phyloP scores from a whole-genome alignment of 2,888 invertebrate species.

The Oscheius sp. region DNA sequence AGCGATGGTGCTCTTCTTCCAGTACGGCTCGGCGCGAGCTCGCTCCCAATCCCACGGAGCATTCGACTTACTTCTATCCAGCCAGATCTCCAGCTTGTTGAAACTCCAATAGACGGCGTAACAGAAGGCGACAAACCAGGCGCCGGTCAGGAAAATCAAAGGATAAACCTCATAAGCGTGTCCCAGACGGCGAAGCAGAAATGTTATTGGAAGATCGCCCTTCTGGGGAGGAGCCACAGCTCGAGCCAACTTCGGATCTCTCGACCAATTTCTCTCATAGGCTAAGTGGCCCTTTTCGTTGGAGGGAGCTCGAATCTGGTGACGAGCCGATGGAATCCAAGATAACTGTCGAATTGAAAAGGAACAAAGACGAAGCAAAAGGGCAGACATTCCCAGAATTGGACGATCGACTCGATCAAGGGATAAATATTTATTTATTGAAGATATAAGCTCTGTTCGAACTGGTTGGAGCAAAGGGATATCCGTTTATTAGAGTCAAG shows the following conservation, averaged over 20 bases:
- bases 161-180: constrained; percentile 64
- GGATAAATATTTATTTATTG: too few relatives aligned
- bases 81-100: constrained; percentile 61
- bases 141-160: constrained; percentile 49
- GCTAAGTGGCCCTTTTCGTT: constrained; percentile 35
- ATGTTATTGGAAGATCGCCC: constrained; percentile 45
- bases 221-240: constrained; percentile 36
- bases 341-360: background rate
- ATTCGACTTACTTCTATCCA: constrained; percentile 55
- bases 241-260: constrained; percentile 40
- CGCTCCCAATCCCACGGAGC: constrained; percentile 66
- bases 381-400: too few relatives aligned
- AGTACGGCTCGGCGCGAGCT: constrained; percentile 56
- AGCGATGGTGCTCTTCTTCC: constrained; percentile 53
- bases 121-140: constrained; percentile 52
- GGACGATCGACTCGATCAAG: too few relatives aligned
- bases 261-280: constrained; percentile 43
- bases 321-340: background rate
- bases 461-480: background rate
- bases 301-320: background rate
- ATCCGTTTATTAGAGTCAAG: background rate
- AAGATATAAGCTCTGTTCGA: too few relatives aligned
- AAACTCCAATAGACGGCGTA: constrained; percentile 51
- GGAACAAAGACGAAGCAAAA: background rate
- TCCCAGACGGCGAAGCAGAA: constrained; percentile 53